A percentile compares a stretch with the other conserved stretches of the same genome.
Conservation (phyloP, 2,113 vertebrate species). For the Callipepla squamata region DNA sequence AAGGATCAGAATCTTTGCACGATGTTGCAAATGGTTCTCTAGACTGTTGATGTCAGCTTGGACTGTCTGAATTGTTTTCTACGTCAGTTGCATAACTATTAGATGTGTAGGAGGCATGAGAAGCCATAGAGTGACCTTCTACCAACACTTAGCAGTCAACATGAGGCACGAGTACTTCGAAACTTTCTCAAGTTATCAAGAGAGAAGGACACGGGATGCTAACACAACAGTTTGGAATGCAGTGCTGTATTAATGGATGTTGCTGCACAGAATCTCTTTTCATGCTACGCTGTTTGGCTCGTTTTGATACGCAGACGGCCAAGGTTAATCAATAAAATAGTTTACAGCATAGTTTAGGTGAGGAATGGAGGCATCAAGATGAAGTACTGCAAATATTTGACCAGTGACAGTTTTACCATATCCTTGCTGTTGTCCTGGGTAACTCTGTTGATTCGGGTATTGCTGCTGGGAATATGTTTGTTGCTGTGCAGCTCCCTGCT, state of each 20-base stretch:
- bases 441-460: constrained; percentile 92
- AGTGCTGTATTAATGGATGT: neutral
- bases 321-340: neutral
- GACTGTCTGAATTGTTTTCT: neutral
- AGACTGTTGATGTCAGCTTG: too few species aligned
- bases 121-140: neutral
- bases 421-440: constrained; percentile 88
- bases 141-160: neutral
- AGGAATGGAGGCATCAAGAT: fast-evolving
- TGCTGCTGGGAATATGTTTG: constrained; percentile 91
- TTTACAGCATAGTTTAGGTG: neutral
- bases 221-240: neutral
- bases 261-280: neutral
- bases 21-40: neutral
- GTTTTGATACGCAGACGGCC: neutral
- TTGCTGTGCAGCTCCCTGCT: constrained; percentile 89
- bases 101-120: neutral
- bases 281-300: neutral
- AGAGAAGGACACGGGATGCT: neutral
- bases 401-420: constrained; percentile 75
- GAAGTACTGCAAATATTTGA: neutral
- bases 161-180: neutral
- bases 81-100: neutral
- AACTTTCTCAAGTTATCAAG: neutral
- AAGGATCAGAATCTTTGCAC: neutral